Evolutionary conservation across 2,113 vertebrate species (phyloP).

Genomic region (Muntiacus reevesi): DNA sequence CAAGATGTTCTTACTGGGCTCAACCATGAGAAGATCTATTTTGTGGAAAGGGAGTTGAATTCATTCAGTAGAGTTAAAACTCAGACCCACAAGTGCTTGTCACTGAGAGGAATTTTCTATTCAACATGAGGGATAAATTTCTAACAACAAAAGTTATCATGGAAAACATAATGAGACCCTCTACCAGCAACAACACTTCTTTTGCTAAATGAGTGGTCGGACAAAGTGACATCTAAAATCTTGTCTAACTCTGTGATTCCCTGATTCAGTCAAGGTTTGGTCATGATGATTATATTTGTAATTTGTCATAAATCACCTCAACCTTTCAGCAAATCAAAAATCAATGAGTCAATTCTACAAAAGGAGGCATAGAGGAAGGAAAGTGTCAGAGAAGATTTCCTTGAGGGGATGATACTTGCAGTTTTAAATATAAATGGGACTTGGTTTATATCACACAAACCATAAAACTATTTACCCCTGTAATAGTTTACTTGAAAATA

Average conservation of each 20-base stretch:
- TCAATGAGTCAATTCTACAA: neutral
- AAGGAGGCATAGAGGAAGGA: neutral
- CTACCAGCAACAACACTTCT: neutral
- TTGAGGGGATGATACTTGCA: neutral
- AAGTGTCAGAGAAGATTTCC: neutral
- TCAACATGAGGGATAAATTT: neutral
- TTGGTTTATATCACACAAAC: neutral
- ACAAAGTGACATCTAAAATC: neutral
- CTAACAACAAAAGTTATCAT: neutral
- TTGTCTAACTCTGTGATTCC: neutral
- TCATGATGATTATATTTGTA: neutral
- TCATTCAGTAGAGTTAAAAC: neutral
- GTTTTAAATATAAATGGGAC: neutral
- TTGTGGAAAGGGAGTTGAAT: neutral
- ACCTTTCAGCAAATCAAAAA: neutral
- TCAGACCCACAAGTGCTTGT: neutral
- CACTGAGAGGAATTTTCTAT: neutral
- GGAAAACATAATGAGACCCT: neutral
- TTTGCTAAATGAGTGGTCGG: neutral
- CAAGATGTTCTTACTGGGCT: neutral
- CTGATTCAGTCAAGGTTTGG: neutral
- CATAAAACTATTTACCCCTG: neutral
- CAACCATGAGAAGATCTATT: neutral
- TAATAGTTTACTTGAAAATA: neutral
- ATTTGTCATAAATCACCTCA: constrained; percentile 6